phyloP scores from a whole-genome alignment of 2,797 vertebrate genomes.

The Loris lydekkerianus region DNA sequence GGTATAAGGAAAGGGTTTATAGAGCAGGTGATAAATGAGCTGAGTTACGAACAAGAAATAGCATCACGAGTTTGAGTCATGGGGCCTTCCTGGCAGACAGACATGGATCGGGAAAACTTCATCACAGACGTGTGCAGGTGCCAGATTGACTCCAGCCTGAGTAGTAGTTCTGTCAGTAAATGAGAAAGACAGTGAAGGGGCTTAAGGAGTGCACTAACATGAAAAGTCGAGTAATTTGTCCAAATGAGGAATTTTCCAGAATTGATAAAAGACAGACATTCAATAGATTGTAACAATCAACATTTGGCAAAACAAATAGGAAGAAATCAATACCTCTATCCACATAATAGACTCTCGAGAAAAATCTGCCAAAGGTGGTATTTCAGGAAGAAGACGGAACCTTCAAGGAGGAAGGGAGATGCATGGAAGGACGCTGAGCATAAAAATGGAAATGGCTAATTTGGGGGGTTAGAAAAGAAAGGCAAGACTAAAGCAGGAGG shows the following conservation, averaged over 20 bases:
- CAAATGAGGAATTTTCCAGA: slow-evolving; percentile 39
- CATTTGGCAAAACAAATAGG: neutral
- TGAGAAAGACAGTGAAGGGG: neutral
- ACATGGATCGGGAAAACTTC: neutral
- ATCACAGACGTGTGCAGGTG: neutral
- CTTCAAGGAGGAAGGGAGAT: neutral
- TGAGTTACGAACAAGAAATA: neutral
- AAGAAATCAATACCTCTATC: neutral
- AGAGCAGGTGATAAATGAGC: neutral
- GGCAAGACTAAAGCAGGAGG: neutral
- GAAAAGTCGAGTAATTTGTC: slow-evolving; percentile 18
- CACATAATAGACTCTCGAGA: neutral
- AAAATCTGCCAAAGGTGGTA: neutral
- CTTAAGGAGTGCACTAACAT: neutral
- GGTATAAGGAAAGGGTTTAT: neutral
- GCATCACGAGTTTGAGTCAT: neutral
- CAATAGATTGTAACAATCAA: neutral
- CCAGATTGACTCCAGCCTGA: neutral
- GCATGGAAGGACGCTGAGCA: neutral
- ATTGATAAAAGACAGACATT: slow-evolving; percentile 39
- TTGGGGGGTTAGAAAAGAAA: neutral
- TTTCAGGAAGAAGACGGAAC: neutral
- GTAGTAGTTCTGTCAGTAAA: neutral
- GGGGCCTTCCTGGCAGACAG: neutral
- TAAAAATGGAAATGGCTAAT: neutral